Conservation (phyloP, 2,113 vertebrate species). For the Rhinolophus ferrumequinum region DNA sequence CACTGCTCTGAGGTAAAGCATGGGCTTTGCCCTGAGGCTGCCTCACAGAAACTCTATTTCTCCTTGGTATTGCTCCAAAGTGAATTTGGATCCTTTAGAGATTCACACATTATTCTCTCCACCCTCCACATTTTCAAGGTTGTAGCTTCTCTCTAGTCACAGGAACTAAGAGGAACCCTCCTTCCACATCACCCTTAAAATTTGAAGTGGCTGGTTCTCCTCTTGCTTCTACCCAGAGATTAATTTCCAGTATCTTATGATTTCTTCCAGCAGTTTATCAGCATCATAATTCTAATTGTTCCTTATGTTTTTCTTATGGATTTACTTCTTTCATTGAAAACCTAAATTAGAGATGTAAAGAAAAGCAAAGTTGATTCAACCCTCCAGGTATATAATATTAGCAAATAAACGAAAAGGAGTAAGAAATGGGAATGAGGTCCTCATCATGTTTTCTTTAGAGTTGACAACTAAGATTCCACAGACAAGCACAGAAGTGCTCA, state of each 20-base stretch:
- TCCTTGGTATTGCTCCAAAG: background rate
- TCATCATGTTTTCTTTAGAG: background rate
- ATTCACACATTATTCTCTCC: background rate
- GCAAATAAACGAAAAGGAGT: background rate
- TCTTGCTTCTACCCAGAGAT: background rate
- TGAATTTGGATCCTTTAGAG: background rate
- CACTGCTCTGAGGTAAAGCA: too few species aligned
- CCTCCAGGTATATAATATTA: background rate
- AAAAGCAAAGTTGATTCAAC: background rate
- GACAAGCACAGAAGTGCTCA: background rate
- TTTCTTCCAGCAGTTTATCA: background rate
- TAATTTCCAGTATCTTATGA: background rate
- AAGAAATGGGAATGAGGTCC: background rate
- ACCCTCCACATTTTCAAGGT: background rate
- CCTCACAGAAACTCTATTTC: background rate
- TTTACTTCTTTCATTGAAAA: constrained; percentile 6
- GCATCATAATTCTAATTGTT: background rate
- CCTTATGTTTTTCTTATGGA: background rate
- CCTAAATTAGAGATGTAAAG: background rate
- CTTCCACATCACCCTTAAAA: background rate
- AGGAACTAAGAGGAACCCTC: background rate
- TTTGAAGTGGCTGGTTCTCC: background rate
- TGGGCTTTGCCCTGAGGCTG: background rate
- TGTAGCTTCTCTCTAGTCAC: background rate
- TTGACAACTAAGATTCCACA: background rate